Percentiles rank a stretch among this genome's conserved stretches.
Evolutionary conservation across 2,113 vertebrate genomes (phyloP).

Genomic region (Mungos mungo): DNA sequence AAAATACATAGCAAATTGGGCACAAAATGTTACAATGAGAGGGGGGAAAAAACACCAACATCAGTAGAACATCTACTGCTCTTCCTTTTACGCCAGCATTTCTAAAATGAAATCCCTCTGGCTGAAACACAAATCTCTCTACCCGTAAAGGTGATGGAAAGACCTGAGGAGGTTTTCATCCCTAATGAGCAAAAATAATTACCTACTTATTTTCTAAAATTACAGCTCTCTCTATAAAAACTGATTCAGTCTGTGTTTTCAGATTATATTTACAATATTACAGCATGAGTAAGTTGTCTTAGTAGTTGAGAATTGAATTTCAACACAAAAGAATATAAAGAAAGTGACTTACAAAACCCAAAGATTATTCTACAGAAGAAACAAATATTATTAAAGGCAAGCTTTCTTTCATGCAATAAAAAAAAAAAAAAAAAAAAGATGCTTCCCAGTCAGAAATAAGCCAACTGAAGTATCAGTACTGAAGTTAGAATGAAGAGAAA

Average conservation of each 20-base stretch:
- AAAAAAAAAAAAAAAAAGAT: background rate
- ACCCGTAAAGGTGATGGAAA: background rate
- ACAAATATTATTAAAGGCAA: background rate
- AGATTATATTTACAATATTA: background rate
- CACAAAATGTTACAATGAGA: background rate
- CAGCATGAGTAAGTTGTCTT: background rate
- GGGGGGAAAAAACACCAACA: background rate
- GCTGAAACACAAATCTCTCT: background rate
- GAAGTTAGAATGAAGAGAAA: background rate
- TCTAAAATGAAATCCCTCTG: background rate
- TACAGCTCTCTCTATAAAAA: background rate
- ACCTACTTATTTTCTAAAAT: constrained; percentile 5
- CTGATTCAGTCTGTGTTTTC: background rate
- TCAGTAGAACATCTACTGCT: background rate
- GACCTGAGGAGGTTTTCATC: background rate
- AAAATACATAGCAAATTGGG: background rate
- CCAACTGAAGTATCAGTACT: background rate
- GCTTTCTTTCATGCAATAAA: background rate
- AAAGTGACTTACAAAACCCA: background rate
- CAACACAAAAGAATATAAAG: background rate
- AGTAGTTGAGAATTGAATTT: constrained; percentile 42
- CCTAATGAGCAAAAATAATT: background rate
- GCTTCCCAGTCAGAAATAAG: background rate
- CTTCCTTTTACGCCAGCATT: background rate
- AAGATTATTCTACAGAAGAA: constrained; percentile 13